Percentiles rank a stretch among this genome's conserved stretches.
These are phyloP conservation scores for Chrysaora quinquecirrha DNA, from an alignment of 30 jellyfish, hydroid and myxozoan species.

Conservation along the genomic window DNA sequence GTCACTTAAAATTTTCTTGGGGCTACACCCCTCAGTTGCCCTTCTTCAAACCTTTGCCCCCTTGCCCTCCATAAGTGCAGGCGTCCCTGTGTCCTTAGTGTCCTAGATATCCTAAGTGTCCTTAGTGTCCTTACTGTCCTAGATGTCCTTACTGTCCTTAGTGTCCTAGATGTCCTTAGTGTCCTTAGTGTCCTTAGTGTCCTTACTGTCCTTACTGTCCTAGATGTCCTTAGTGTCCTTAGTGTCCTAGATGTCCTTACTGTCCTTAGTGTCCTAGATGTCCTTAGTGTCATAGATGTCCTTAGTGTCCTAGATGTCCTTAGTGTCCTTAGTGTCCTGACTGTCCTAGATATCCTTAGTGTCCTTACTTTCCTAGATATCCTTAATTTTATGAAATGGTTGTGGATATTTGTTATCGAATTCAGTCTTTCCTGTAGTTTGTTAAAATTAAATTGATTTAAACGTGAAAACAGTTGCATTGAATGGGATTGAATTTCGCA, in stretches of 20 bases:
- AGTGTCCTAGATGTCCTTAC: neutral
- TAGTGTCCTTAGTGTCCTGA: neutral
- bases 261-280: neutral
- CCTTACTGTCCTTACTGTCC: neutral
- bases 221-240: neutral
- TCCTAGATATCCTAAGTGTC: neutral
- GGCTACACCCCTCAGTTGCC: too few species aligned
- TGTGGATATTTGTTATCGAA: too few species aligned
- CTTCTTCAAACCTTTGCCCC: too few species aligned
- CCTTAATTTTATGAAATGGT: too few species aligned
- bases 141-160: neutral
- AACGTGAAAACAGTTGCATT: too few species aligned
- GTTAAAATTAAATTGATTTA: too few species aligned
- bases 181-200: neutral
- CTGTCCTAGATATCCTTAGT: neutral
- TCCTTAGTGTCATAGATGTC: neutral
- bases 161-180: neutral
- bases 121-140: neutral
- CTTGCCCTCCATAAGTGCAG: too few species aligned
- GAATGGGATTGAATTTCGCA: too few species aligned
- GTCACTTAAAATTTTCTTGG: too few species aligned
- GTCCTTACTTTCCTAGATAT: neutral
- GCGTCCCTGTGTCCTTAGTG: neutral
- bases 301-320: neutral
- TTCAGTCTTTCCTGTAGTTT: too few species aligned